Base-by-base conservation (phyloP, 2,888 invertebrate species). In the Amphimallon solstitiale region DNA sequence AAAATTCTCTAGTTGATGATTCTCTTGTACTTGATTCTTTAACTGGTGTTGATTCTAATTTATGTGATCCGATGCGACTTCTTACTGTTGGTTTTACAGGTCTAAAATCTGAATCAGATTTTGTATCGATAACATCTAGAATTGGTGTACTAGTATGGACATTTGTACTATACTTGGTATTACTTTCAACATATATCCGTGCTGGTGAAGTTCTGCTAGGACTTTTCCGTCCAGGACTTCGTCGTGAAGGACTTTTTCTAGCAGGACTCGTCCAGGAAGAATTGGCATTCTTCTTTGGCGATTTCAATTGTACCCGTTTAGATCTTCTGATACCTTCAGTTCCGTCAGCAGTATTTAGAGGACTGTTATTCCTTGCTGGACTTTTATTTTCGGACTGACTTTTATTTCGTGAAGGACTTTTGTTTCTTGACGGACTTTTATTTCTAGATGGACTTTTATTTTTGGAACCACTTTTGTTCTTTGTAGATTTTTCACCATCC, bases 11-110 rank as follows among this genome's bases (percentile, higher is more conserved):
- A 9, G 38, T 10, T 10, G 19, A 12, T 23, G 9, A 29, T 60
- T 51, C n/a, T 10, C 21, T 14, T 10, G 29, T 34, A n/a, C 46
- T 49, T 10, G 45, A 15, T 14, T 40, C 45, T 15, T 34, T 43
- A 34, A 65, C 40, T n/a, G 61, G 38, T 64, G 65, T 21, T 63
- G 61, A 60, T 69, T 74, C 70, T 45, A 67, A 34, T 61, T 74
- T 73, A 35, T 68, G 65, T 61, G 56, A 70, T 62, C 79, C 72
- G 4, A 77, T 71, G 43, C 80, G 70, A 10, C 78, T 79, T 67
- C 77, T 71, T 23, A 78, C 78, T 73, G 76, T 76, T 6, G 79
- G 80, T 71, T 79, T 80, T 69, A 76, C 76, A 29, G 40, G 12
- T 56, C 56, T 67, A 15, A 59, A 34, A n/a, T 66, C 67, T 2